Evolutionary conservation across 2,888 invertebrate genomes (phyloP).

Genomic region (Catocala sponsa): DNA sequence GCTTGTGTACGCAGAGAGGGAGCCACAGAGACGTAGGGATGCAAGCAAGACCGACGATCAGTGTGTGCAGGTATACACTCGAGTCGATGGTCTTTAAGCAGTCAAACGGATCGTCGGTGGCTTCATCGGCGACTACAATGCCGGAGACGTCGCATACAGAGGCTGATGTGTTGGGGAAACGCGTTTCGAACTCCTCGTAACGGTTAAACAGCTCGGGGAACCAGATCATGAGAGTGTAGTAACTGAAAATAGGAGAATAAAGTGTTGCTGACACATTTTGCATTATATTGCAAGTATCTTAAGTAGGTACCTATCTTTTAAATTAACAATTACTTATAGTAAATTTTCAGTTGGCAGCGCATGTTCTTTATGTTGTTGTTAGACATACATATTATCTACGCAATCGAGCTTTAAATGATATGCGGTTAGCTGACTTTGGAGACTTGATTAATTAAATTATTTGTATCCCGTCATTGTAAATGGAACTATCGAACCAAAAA

Average conservation of each 20-base stretch:
- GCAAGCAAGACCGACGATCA: constrained; percentile 94
- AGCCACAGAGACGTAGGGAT: constrained; percentile 94
- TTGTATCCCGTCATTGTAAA: no score
- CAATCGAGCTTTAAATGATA: background rate
- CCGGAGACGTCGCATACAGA: constrained; percentile 94
- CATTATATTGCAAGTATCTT: no score
- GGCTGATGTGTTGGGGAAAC: constrained; percentile 90
- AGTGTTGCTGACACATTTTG: no score
- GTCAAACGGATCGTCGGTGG: constrained; percentile 84
- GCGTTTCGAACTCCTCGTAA: constrained; percentile 92
- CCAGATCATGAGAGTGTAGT: constrained; percentile 97
- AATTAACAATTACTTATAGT: no score
- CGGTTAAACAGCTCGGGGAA: constrained; percentile 96
- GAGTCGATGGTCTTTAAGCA: constrained; percentile 90
- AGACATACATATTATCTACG: no score
- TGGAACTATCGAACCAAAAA: no score
- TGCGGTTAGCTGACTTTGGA: no score
- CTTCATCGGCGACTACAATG: constrained; percentile 84
- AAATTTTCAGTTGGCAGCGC: no score
- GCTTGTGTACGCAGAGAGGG: constrained; percentile 92
- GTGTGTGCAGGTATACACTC: constrained; percentile 92
- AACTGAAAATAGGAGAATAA: constrained; percentile 85
- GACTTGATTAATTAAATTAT: no score
- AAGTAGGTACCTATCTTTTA: no score
- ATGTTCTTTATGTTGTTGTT: no score